phyloP scores from a whole-genome alignment of 2,888 invertebrate species.

The Cabera pusaria region DNA sequence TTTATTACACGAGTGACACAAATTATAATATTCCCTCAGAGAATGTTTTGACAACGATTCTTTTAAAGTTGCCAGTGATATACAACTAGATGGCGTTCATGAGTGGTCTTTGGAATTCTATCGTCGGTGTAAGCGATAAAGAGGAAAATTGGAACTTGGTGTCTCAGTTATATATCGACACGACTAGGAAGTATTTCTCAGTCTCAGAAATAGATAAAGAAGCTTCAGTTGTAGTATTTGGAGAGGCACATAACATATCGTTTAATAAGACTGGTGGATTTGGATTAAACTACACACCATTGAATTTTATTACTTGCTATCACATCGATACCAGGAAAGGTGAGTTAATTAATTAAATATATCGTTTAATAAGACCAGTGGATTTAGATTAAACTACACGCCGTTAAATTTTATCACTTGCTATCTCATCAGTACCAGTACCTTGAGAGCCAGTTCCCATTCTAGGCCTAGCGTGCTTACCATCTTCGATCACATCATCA shows the following conservation, averaged over 20 bases:
- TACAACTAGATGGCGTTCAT: conserved; percentile 77
- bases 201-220: conserved; percentile 86
- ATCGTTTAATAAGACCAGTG: conserved; percentile 70
- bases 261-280: conserved; percentile 76
- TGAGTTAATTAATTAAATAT: conserved; percentile 63
- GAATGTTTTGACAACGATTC: conserved; percentile 16
- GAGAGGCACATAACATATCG: conserved; percentile 73
- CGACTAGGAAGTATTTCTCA: conserved; percentile 85
- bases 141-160: conserved; percentile 68
- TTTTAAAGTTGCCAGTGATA: conserved; percentile 39
- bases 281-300: conserved; percentile 82
- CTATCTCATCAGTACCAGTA: conserved; percentile 85
- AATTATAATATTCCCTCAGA: conserved; percentile 16
- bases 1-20: conserved; percentile 24
- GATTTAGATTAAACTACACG: conserved; percentile 80
- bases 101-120: conserved; percentile 74
- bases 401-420: conserved; percentile 85
- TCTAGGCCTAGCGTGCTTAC: no score
- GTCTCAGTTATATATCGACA: conserved; percentile 78
- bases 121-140: conserved; percentile 71
- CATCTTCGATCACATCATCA: no score
- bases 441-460: no score
- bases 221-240: conserved; percentile 84
- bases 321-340: conserved; percentile 87
- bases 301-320: conserved; percentile 84